phyloP scores from a whole-genome alignment of 2,888 invertebrate species.

The Drosophila antonietae region DNA sequence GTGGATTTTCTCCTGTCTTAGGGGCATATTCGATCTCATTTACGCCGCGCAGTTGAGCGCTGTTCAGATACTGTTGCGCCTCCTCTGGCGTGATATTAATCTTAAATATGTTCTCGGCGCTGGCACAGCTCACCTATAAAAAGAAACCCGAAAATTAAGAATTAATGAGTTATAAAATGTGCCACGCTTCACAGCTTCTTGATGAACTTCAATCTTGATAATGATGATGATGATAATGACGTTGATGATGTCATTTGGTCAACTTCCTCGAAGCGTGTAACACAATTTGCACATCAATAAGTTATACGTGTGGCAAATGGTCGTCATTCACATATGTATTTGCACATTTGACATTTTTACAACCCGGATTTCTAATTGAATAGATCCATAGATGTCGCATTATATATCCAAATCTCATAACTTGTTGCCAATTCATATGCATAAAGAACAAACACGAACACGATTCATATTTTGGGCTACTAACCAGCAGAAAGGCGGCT shows the following conservation, averaged over 20 bases:
- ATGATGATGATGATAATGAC: constrained; percentile 64
- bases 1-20: constrained; percentile 86
- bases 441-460: constrained; percentile 18
- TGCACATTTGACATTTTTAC: constrained; percentile 73
- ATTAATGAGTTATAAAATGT: constrained; percentile 22
- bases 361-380: constrained; percentile 68
- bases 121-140: constrained; percentile 60
- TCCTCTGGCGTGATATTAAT: constrained; percentile 86
- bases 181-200: constrained; percentile 41
- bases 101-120: constrained; percentile 85
- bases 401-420: constrained; percentile 42
- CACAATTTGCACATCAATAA: constrained; percentile 39
- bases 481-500: constrained; percentile 79
- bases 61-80: constrained; percentile 83
- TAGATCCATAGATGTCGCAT: constrained; percentile 26
- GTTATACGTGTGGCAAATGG: constrained; percentile 1
- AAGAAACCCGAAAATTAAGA: background rate
- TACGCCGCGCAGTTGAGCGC: constrained; percentile 83
- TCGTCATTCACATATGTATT: constrained; percentile 18
- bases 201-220: constrained; percentile 28
- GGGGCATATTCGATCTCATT: constrained; percentile 86
- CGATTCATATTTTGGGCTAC: constrained; percentile 47
- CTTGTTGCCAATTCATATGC: constrained; percentile 33
- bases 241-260: constrained; percentile 63
- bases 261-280: constrained; percentile 32